A percentile compares a stretch with the other conserved stretches of the same genome.
These are phyloP conservation scores for Thera britannica DNA, from an alignment of 2,888 invertebrate species.

Conservation along the genomic window DNA sequence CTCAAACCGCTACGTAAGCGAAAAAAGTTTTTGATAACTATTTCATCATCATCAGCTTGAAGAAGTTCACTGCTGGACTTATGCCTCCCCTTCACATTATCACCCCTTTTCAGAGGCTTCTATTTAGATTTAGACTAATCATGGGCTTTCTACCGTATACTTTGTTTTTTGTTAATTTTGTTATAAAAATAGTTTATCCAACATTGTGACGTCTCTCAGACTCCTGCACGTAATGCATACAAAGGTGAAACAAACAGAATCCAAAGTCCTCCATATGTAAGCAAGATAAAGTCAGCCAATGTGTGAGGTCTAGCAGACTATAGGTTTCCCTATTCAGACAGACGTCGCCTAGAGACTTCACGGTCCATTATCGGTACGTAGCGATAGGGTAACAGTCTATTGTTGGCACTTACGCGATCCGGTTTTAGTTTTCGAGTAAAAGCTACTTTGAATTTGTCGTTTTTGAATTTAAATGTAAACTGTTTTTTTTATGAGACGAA, in stretches of 20 bases:
- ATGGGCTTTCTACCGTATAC: too few relatives aligned
- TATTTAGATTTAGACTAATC: too few relatives aligned
- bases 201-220: too few relatives aligned
- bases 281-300: slow-evolving; percentile 18
- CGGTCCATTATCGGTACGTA: slow-evolving; percentile 74
- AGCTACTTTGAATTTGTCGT: slow-evolving; percentile 51
- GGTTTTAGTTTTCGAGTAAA: slow-evolving; percentile 57
- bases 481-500: slow-evolving; percentile 34
- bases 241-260: neutral
- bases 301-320: slow-evolving; percentile 10
- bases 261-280: slow-evolving; percentile 1
- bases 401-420: slow-evolving; percentile 64
- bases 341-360: slow-evolving; percentile 71
- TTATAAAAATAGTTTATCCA: too few relatives aligned
- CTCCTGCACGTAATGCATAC: too few relatives aligned
- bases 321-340: slow-evolving; percentile 49
- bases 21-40: too few relatives aligned
- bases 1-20: too few relatives aligned
- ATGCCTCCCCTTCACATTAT: too few relatives aligned
- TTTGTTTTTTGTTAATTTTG: too few relatives aligned
- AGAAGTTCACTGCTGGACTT: too few relatives aligned
- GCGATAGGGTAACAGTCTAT: slow-evolving; percentile 71
- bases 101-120: too few relatives aligned
- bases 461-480: slow-evolving; percentile 42
- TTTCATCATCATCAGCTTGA: too few relatives aligned